These are phyloP conservation scores for Echiichthys vipera DNA, from an alignment of 2,797 vertebrate genomes.

Conservation along the genomic window DNA sequence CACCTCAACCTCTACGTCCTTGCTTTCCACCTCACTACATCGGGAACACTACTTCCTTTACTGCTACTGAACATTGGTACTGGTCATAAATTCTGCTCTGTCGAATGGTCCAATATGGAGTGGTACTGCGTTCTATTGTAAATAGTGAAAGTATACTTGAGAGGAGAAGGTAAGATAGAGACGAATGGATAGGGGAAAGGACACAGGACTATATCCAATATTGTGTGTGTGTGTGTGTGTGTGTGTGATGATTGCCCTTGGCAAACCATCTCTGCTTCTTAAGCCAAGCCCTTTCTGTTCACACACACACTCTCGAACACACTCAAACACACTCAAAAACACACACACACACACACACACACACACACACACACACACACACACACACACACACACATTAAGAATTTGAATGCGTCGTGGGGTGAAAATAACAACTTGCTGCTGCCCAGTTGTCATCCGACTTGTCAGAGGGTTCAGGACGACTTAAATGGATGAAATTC, in stretches of 20 bases:
- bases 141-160: constrained; percentile 16
- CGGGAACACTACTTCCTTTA: neutral
- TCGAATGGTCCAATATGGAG: neutral
- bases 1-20: neutral
- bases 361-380: constrained; percentile 7
- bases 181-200: neutral
- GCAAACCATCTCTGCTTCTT: constrained; percentile 43
- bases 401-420: constrained; percentile 31
- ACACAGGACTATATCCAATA: neutral
- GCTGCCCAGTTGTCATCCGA: constrained; percentile 57
- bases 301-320: constrained; percentile 22
- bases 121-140: neutral
- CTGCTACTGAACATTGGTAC: neutral
- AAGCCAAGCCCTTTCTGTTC: constrained; percentile 45
- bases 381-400: constrained; percentile 13
- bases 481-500: constrained; percentile 66
- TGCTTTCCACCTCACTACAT: neutral
- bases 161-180: constrained; percentile 4
- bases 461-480: constrained; percentile 53
- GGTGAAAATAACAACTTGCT: constrained; percentile 47
- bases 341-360: constrained; percentile 27
- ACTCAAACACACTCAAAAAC: constrained; percentile 7
- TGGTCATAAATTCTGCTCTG: neutral
- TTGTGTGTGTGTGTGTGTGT: constrained; percentile 9
- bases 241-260: constrained; percentile 44